A percentile compares a stretch with the other conserved stretches of the same genome.
Evolutionary conservation across 1,140 invertebrate genomes (phyloP).

Genomic region (honey bee (Apis mellifera)): DNA sequence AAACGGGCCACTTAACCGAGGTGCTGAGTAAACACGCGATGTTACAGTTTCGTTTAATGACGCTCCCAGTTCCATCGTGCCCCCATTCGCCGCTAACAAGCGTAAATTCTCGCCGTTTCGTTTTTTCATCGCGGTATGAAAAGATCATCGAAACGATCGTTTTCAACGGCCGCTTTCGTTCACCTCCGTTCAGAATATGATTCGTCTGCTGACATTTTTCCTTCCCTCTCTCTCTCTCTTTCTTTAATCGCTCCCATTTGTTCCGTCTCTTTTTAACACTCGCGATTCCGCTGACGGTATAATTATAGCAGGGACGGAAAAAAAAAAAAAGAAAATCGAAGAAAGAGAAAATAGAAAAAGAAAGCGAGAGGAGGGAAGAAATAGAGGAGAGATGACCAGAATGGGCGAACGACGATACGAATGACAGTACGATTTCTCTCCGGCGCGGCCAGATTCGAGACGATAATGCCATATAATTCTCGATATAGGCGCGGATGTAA

Average conservation of each 20-base stretch:
- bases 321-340: background rate
- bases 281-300: constrained; percentile 32
- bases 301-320: constrained; percentile 3
- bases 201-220: constrained; percentile 12
- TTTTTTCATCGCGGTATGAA: background rate
- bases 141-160: constrained; percentile 21
- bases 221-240: background rate
- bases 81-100: constrained; percentile 9
- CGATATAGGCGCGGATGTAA: constrained; percentile 28
- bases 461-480: constrained; percentile 48
- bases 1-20: constrained; percentile 7
- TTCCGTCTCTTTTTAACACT: background rate
- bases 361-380: background rate
- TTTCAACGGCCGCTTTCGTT: background rate
- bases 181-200: background rate
- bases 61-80: background rate
- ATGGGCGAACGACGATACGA: background rate
- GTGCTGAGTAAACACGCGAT: constrained; percentile 24
- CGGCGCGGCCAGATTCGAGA: constrained; percentile 16
- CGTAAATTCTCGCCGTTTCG: constrained; percentile 6
- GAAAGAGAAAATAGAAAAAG: too few relatives aligned
- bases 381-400: background rate
- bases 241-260: background rate
- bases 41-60: constrained; percentile 18
- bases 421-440: constrained; percentile 16